Conservation (phyloP, 1,140 invertebrate species). For the Goniozus legneri region DNA sequence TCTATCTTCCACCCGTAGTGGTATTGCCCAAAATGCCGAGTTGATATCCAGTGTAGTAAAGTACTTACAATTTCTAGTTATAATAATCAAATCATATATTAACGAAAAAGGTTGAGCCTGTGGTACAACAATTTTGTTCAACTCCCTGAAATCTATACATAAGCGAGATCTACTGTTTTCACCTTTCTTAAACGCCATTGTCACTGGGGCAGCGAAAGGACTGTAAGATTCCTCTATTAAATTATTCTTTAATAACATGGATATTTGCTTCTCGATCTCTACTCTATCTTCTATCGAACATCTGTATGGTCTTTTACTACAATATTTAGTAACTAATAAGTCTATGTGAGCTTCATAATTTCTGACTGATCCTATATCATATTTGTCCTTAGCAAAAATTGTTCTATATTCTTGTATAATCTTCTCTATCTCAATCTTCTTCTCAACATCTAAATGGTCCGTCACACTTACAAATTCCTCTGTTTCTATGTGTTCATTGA, state of each 20-base stretch:
- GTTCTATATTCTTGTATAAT: slow-evolving; percentile 5
- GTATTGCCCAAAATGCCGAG: neutral
- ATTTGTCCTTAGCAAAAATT: slow-evolving; percentile 6
- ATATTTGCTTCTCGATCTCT: slow-evolving; percentile 17
- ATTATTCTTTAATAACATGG: slow-evolving; percentile 6
- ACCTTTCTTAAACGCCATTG: neutral
- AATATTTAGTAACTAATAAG: slow-evolving; percentile 15
- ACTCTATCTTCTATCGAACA: slow-evolving; percentile 14
- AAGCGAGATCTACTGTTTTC: slow-evolving; percentile 1
- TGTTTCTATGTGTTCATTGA: neutral
- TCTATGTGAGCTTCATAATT: slow-evolving; percentile 11
- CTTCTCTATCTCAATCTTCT: too few species aligned
- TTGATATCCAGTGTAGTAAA: neutral
- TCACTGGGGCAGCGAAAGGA: slow-evolving; percentile 8
- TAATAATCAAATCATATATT: neutral
- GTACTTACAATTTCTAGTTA: neutral
- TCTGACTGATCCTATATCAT: slow-evolving; percentile 5
- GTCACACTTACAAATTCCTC: too few species aligned
- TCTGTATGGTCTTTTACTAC: slow-evolving; percentile 14
- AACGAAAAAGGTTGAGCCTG: neutral
- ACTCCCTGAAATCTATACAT: neutral
- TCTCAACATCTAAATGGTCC: neutral
- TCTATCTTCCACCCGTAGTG: neutral
- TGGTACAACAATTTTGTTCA: neutral
- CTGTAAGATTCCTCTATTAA: slow-evolving; percentile 13